Percentiles rank a stretch among this genome's conserved stretches.
Evolutionary conservation across 2,888 invertebrate genomes (phyloP).

Genomic region (Drosophila melanosoma): DNA sequence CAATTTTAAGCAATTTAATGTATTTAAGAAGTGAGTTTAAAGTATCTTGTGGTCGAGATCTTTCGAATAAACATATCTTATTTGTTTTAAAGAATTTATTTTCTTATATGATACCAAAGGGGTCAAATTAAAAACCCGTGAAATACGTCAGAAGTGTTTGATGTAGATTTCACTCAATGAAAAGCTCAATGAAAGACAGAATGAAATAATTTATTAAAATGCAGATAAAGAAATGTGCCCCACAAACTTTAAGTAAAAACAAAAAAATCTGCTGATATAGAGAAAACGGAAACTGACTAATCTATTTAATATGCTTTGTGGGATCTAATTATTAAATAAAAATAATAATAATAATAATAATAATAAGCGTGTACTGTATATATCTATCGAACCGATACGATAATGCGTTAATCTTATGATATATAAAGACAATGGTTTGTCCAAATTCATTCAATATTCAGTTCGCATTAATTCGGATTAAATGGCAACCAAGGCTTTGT

Average conservation of each 20-base stretch:
- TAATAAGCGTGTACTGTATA: background rate
- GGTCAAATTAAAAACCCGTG: background rate
- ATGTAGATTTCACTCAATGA: background rate
- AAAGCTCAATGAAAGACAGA: no score
- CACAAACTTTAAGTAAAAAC: slow-evolving; percentile 1
- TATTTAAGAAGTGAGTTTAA: background rate
- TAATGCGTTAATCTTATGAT: slow-evolving; percentile 9
- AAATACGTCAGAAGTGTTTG: background rate
- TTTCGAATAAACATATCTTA: background rate
- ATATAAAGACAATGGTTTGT: slow-evolving; percentile 44
- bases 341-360: background rate
- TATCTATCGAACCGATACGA: slow-evolving; percentile 14
- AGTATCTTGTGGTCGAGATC: background rate
- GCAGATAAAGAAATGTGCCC: slow-evolving; percentile 15
- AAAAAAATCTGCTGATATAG: slow-evolving; percentile 21
- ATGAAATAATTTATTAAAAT: background rate
- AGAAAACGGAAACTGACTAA: background rate
- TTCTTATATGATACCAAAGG: background rate
- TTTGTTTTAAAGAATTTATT: background rate
- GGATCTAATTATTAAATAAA: background rate
- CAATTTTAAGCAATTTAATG: background rate
- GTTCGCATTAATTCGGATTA: slow-evolving; percentile 15
- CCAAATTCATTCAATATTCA: slow-evolving; percentile 21
- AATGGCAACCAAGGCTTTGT: slow-evolving; percentile 55
- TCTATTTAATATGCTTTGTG: slow-evolving; percentile 22